phyloP scores from a whole-genome alignment of 2,113 vertebrate genomes.

The Candoia aspera region DNA sequence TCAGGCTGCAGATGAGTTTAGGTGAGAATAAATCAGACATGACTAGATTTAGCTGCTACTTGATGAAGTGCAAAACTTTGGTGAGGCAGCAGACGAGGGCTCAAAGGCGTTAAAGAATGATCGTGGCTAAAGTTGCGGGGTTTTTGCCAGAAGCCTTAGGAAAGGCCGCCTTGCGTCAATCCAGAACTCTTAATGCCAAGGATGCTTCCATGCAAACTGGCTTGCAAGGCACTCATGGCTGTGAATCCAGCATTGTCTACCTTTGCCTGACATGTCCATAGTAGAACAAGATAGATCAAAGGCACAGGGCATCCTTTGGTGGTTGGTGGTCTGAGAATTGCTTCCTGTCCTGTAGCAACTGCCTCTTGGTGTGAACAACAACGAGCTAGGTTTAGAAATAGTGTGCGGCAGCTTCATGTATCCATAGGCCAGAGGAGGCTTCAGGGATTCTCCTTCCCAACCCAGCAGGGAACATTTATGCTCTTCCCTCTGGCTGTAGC shows the following conservation, averaged over 20 bases:
- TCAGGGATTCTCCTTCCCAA: too few species aligned
- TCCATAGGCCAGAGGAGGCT: too few species aligned
- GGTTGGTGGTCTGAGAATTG: too few species aligned
- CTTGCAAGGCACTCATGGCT: not conserved
- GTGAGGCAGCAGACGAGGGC: conserved; percentile 37
- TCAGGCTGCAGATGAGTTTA: conserved; percentile 60
- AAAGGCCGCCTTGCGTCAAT: not conserved
- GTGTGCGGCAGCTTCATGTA: too few species aligned
- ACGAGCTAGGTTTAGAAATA: too few species aligned
- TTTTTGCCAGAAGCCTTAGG: not conserved
- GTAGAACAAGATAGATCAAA: not conserved
- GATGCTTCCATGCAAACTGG: not conserved
- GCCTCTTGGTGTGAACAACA: too few species aligned
- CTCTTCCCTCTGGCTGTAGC: too few species aligned
- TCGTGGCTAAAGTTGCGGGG: not conserved
- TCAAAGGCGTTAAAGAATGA: conserved; percentile 27
- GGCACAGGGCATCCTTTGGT: not conserved
- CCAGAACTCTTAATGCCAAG: conserved; percentile 2
- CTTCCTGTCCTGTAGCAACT: too few species aligned
- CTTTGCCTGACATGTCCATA: not conserved
- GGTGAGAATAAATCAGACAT: conserved; percentile 46
- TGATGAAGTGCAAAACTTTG: conserved; percentile 40
- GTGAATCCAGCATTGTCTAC: not conserved
- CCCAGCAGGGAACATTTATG: too few species aligned
- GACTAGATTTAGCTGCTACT: conserved; percentile 48